Percentiles rank a stretch among this genome's conserved stretches.
phyloP scores from a whole-genome alignment of 2,113 vertebrate genomes.

The Collichthys lucidus region DNA sequence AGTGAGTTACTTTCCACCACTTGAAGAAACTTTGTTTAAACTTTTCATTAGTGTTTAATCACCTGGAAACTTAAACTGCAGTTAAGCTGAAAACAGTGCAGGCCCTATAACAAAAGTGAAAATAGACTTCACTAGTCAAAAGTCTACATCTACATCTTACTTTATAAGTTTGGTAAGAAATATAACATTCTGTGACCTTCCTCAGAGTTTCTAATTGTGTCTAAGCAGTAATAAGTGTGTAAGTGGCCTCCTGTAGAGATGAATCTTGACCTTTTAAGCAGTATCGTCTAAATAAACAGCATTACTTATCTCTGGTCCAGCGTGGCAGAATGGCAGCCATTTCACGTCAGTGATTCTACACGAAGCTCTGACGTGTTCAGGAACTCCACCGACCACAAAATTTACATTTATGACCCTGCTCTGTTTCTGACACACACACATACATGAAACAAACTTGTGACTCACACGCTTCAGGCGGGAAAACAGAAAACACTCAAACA shows the following conservation, averaged over 20 bases:
- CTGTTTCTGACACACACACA: too few relatives aligned
- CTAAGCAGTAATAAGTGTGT: not conserved
- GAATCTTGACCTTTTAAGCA: not conserved
- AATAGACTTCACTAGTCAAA: too few relatives aligned
- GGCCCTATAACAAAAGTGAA: too few relatives aligned
- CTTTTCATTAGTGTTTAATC: too few relatives aligned
- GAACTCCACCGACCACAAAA: conserved; percentile 10
- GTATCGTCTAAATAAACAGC: not conserved
- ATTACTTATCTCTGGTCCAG: not conserved
- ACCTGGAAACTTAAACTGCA: too few relatives aligned
- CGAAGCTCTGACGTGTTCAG: not conserved
- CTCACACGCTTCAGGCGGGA: not conserved
- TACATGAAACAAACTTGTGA: not conserved
- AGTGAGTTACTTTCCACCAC: too few relatives aligned
- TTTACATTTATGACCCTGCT: not conserved
- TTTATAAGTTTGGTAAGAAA: too few relatives aligned
- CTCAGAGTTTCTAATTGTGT: not conserved
- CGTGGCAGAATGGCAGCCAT: not conserved
- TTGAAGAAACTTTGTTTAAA: too few relatives aligned
- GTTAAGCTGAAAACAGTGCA: too few relatives aligned
- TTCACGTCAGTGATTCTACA: not conserved
- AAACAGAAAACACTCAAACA: not conserved
- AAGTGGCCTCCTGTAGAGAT: not conserved
- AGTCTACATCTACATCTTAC: too few relatives aligned
- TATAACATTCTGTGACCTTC: not conserved